These are phyloP conservation scores for Apocrypta bakeri DNA, from an alignment of 1,140 invertebrate genomes.

Conservation along the genomic window DNA sequence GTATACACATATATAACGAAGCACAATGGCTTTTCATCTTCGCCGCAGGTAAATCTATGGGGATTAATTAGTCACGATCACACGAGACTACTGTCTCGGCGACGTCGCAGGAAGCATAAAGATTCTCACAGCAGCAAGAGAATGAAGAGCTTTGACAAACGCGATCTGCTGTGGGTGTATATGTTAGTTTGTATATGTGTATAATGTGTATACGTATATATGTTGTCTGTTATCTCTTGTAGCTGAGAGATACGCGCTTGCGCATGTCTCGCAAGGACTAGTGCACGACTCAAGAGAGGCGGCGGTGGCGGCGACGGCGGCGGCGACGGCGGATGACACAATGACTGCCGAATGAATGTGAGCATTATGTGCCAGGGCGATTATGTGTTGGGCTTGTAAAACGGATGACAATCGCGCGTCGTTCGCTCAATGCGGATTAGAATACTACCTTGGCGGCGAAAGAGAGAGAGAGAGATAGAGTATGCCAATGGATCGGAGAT, in stretches of 20 bases:
- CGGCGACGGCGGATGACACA: conserved; percentile 52
- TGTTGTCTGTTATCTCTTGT: not conserved
- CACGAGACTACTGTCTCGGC: not conserved
- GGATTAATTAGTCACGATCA: conserved; percentile 66
- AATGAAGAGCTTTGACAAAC: conserved; percentile 7
- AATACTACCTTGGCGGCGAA: conserved; percentile 39
- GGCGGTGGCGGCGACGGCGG: conserved; percentile 45
- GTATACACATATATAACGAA: too few species aligned
- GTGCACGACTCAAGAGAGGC: not conserved
- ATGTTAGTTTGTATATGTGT: too few species aligned
- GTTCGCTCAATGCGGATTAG: conserved; percentile 51
- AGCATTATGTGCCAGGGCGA: conserved; percentile 56
- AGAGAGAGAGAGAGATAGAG: not conserved
- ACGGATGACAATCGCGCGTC: conserved; percentile 64
- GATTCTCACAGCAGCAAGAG: not conserved
- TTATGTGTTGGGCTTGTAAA: conserved; percentile 61
- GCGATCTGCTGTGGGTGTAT: not conserved
- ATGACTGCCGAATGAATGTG: conserved; percentile 62
- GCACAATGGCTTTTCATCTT: not conserved
- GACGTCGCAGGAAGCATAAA: not conserved
- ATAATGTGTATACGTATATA: not conserved
- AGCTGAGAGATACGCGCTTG: conserved; percentile 52
- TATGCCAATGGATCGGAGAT: conserved; percentile 23
- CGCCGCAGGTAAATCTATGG: not conserved
- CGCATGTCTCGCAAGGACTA: conserved; percentile 62